phyloP scores from a whole-genome alignment of 2,888 invertebrate species.

The Drosophila quinaria region DNA sequence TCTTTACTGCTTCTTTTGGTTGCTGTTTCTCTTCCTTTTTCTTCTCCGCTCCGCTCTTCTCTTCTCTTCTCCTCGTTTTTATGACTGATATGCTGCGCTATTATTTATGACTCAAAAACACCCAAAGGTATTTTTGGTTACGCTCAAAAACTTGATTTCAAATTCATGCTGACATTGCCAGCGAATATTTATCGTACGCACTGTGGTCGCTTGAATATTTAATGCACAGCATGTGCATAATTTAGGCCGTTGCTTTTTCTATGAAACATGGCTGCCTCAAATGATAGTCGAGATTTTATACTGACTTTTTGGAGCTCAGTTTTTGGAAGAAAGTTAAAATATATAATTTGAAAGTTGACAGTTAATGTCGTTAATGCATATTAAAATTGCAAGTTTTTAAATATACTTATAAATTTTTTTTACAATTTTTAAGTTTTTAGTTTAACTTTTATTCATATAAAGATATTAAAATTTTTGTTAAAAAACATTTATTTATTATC shows the following conservation, averaged over 20 bases:
- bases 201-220: slow-evolving; percentile 24
- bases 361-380: neutral
- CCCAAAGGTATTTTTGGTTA: slow-evolving; percentile 68
- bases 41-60: neutral
- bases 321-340: neutral
- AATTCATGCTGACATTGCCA: slow-evolving; percentile 69
- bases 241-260: slow-evolving; percentile 31
- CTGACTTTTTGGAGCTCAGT: neutral
- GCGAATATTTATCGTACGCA: slow-evolving; percentile 55
- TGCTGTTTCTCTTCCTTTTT: slow-evolving; percentile 12
- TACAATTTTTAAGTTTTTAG: neutral
- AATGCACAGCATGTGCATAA: slow-evolving; percentile 52
- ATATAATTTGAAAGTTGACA: neutral
- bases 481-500: too few relatives aligned
- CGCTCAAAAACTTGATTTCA: slow-evolving; percentile 68
- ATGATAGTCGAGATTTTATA: neutral
- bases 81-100: slow-evolving; percentile 52
- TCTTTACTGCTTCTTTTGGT: neutral
- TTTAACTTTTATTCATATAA: neutral
- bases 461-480: too few relatives aligned
- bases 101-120: slow-evolving; percentile 65
- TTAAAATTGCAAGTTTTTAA: neutral
- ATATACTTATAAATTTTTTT: neutral
- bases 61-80: slow-evolving; percentile 17
- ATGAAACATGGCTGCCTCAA: slow-evolving; percentile 44